These are phyloP conservation scores for Meganola albula DNA, from an alignment of 2,888 invertebrate species.

Conservation along the genomic window DNA sequence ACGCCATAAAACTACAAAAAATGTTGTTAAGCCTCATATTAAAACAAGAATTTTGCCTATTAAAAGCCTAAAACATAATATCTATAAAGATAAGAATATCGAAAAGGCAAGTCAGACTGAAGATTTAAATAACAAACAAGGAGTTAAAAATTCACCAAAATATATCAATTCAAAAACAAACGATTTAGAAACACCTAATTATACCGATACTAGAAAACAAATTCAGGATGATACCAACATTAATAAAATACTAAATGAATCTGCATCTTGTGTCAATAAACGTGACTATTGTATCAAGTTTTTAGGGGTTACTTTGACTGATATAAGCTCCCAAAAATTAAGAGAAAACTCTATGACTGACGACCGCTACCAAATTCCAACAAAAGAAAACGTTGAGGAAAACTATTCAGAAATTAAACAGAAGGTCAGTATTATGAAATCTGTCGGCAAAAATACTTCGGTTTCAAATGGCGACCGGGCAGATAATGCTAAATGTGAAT, in stretches of 20 bases:
- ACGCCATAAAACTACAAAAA: background rate
- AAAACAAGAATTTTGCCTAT: too few species aligned
- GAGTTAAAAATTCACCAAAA: background rate
- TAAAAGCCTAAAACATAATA: too few species aligned
- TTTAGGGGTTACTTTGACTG: slow-evolving; percentile 58
- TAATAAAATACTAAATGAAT: slow-evolving; percentile 17
- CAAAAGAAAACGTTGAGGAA: too few species aligned
- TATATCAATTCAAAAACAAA: slow-evolving; percentile 2
- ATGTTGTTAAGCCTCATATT: background rate
- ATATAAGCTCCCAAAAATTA: slow-evolving; percentile 22
- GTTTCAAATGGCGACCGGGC: too few species aligned
- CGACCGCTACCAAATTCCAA: too few species aligned
- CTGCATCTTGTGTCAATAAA: slow-evolving; percentile 22
- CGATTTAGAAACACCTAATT: too few species aligned
- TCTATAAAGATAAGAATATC: slow-evolving; percentile 15
- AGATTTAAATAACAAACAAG: slow-evolving; percentile 6
- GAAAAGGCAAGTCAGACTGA: slow-evolving; percentile 11
- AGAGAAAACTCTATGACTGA: slow-evolving; percentile 6
- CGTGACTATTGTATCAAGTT: slow-evolving; percentile 51
- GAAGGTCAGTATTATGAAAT: too few species aligned
- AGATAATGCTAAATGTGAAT: slow-evolving; percentile 20
- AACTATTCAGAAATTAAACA: too few species aligned
- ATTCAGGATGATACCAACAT: slow-evolving; percentile 6
- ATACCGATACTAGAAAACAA: slow-evolving; percentile 4
- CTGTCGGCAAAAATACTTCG: too few species aligned